Base-by-base conservation (phyloP, 2,797 vertebrate species). In the Galago senegalensis region DNA sequence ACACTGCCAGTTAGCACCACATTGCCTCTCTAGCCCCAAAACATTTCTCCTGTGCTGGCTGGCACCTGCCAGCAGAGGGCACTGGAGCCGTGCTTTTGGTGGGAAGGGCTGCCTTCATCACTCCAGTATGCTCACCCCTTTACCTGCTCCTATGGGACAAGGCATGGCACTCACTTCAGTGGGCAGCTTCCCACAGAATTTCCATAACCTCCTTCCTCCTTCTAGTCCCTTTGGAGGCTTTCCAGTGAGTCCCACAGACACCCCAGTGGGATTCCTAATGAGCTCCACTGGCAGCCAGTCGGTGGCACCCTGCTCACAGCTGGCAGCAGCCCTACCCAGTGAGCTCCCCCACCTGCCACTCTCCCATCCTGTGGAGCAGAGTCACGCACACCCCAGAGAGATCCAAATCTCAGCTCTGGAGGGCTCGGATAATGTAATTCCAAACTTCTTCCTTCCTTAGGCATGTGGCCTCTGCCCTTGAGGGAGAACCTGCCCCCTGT, bases 301-400 rank as follows among this genome's bases (percentile, higher is more conserved):
- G 4, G 56, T 43, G 67, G 40, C 4, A 16, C 21, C 13, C 67
- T 65, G 21, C 46, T 53, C 14, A 29, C 84, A 53, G 46, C 69
- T 2, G 46, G 70, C 56, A 0, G 18, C 2, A 31, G 10, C 37
- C 16, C n/a, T 11, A 1, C 16, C 40, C 14, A 1, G 34, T 0
- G 18, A 80, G 8, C 76, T 40, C 17, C 31, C 17, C 65, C 73
- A n/a, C 14, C 49, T 3, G 3, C 49, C 49, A 53, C 49, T 53
- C 13, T 53, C 49, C 49, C 1, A 31, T 27, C 61, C 29, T 7
- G 20, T 1, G 46, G n/a, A 17, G 31, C 17, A 11, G 25, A 2
- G n/a, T 40, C 56, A n/a, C 75, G 21, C 61, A 11, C 4, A 9
- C 2, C 3, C 29, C 58, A n/a, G 0, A 5, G 2, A 70, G 69